A percentile compares a stretch with the other conserved stretches of the same genome.
Evolutionary conservation across 2,888 invertebrate genomes (phyloP).

Genomic region (Lissonota sp.): DNA sequence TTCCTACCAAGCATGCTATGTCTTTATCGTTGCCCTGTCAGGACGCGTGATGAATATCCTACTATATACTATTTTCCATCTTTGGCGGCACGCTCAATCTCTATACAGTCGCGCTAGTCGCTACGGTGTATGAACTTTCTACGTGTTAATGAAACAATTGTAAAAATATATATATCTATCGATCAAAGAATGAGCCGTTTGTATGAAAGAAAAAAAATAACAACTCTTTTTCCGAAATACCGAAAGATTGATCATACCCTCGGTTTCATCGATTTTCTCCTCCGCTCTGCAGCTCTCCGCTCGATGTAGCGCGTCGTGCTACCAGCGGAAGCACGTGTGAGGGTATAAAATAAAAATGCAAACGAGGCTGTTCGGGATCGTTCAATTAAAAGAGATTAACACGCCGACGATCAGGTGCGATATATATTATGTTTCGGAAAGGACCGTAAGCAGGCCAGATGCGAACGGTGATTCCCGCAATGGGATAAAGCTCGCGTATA

Average conservation of each 20-base stretch:
- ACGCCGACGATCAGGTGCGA: background rate
- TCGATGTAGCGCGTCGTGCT: too few relatives aligned
- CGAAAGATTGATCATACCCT: conserved; percentile 3
- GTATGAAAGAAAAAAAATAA: background rate
- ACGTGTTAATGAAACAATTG: background rate
- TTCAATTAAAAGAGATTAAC: conserved; percentile 41
- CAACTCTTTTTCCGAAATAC: background rate
- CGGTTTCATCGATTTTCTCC: background rate
- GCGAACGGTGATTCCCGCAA: background rate
- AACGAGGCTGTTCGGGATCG: background rate
- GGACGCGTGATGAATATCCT: too few relatives aligned
- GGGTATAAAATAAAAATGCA: background rate
- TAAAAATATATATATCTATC: conserved; percentile 19
- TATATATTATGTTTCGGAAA: background rate
- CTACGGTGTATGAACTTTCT: conserved; percentile 7
- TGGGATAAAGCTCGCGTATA: background rate
- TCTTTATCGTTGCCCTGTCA: too few relatives aligned
- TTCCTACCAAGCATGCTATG: too few relatives aligned
- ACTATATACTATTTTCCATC: too few relatives aligned
- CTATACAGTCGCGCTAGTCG: too few relatives aligned
- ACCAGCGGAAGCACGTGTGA: background rate
- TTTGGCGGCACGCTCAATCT: too few relatives aligned
- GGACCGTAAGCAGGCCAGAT: background rate
- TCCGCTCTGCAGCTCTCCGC: background rate
- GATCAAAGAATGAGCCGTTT: background rate